These are phyloP conservation scores for Phaethon lepturus DNA, from an alignment of 2,113 vertebrate genomes.

Conservation along the genomic window DNA sequence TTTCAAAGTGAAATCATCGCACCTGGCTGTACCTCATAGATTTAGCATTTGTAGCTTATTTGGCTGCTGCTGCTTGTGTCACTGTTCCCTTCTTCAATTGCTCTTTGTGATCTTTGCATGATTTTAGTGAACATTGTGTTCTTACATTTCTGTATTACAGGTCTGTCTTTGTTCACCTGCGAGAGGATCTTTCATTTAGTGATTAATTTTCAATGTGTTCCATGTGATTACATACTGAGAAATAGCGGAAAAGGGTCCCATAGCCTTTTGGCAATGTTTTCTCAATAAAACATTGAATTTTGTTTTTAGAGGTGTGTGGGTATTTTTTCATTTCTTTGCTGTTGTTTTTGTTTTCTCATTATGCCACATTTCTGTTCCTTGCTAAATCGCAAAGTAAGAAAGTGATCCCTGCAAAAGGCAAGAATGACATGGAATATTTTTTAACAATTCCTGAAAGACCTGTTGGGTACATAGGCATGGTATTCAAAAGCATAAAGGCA, in stretches of 20 bases:
- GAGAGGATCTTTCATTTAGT: not conserved
- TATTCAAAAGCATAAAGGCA: not conserved
- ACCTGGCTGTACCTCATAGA: not conserved
- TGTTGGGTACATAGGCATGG: not conserved
- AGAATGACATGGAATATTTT: not conserved
- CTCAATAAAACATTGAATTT: not conserved
- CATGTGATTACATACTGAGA: not conserved
- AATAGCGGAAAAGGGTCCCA: not conserved
- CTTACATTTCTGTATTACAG: not conserved
- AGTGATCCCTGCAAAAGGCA: not conserved
- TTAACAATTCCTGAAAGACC: not conserved
- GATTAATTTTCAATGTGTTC: not conserved
- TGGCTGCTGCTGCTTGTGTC: not conserved
- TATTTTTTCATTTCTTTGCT: not conserved
- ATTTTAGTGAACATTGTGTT: not conserved
- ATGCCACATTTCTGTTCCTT: not conserved
- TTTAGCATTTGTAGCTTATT: not conserved
- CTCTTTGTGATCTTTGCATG: not conserved
- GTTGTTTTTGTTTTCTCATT: not conserved
- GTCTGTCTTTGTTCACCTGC: not conserved
- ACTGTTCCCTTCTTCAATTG: not conserved
- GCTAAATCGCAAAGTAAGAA: not conserved
- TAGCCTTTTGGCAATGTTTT: not conserved
- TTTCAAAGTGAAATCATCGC: not conserved
- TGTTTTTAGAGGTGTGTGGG: too few species aligned